A percentile compares a stretch with the other conserved stretches of the same genome.
These are phyloP conservation scores for Myathropa florea DNA, from an alignment of 2,888 invertebrate species.

Conservation along the genomic window DNA sequence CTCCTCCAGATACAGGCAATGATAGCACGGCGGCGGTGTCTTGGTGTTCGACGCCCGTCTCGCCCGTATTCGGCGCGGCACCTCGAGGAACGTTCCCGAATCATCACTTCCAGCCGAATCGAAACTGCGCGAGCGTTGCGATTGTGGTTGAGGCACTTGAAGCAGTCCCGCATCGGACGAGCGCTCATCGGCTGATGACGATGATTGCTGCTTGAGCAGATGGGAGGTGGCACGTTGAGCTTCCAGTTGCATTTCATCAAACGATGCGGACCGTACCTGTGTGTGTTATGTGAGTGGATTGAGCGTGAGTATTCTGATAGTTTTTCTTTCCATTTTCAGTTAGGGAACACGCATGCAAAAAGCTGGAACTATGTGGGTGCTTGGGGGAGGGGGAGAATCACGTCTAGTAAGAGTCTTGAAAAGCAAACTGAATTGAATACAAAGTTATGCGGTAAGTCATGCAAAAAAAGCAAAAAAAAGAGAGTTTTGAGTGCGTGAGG, in stretches of 20 bases:
- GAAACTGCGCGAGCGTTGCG: conserved; percentile 89
- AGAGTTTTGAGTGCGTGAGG: background rate
- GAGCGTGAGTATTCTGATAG: no score
- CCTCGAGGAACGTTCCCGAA: conserved; percentile 83
- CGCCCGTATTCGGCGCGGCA: conserved; percentile 85
- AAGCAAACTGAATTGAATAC: background rate
- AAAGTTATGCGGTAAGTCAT: background rate
- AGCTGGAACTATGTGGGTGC: background rate
- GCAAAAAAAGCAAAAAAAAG: background rate
- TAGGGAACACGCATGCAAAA: background rate
- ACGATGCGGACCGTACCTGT: conserved; percentile 91
- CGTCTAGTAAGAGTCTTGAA: background rate
- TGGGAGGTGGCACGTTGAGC: conserved; percentile 83
- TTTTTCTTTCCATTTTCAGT: background rate
- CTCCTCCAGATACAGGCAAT: conserved; percentile 89
- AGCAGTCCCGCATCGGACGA: conserved; percentile 81
- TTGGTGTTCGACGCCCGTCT: conserved; percentile 85
- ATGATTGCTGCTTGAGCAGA: conserved; percentile 77
- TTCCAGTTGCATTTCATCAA: conserved; percentile 93
- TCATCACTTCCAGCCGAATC: conserved; percentile 87
- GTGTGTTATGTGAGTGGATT: conserved; percentile 4
- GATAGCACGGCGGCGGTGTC: conserved; percentile 87
- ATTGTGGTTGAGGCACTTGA: conserved; percentile 85
- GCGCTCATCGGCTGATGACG: conserved; percentile 79
- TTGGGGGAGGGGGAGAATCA: background rate